Conservation (phyloP, 2,888 invertebrate genomes). For the Synergus itoensis region DNA sequence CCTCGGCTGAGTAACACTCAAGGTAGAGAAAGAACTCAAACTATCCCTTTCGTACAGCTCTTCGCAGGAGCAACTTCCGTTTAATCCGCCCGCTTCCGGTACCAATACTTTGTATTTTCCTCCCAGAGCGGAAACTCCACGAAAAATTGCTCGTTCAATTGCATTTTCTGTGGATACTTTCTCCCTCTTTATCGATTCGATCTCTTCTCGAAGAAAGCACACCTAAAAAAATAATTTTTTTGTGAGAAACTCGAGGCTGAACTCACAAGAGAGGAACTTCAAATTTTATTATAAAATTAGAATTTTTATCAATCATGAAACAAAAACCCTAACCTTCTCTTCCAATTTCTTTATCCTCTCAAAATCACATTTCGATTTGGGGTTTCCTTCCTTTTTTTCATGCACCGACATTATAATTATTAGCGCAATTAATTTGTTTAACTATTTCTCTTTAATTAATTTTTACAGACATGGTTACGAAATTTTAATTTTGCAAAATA, state of each 20-base stretch:
- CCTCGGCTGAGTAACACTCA: neutral
- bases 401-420: neutral
- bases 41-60: neutral
- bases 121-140: neutral
- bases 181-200: neutral
- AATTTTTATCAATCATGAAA: neutral
- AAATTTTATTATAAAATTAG: too few species aligned
- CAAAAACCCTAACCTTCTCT: neutral
- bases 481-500: neutral
- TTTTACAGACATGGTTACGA: neutral
- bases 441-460: neutral
- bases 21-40: neutral
- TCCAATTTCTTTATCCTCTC: neutral
- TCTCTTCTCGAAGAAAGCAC: neutral
- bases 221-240: neutral
- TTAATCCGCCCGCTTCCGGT: conserved; percentile 12
- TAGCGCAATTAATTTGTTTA: neutral
- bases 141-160: neutral
- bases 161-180: neutral
- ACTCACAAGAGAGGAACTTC: neutral
- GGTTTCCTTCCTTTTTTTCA: neutral
- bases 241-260: neutral
- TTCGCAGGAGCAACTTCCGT: neutral
- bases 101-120: conserved; percentile 1
- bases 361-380: neutral